These are phyloP conservation scores for Phoeniculus purpureus DNA, from an alignment of 2,797 vertebrate species.

Conservation along the genomic window DNA sequence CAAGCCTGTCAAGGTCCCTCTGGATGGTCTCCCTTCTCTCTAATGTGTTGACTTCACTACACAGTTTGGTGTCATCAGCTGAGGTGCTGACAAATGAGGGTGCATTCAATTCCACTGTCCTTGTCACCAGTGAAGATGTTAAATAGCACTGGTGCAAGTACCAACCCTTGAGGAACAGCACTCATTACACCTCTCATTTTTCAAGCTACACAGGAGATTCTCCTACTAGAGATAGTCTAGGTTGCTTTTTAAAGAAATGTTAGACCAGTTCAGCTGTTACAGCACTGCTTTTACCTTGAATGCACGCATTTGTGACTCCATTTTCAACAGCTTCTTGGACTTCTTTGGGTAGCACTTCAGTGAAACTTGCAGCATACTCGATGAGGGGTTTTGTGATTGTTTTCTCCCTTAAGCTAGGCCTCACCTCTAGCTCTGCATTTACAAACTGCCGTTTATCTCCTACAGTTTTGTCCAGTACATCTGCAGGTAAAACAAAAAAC, in stretches of 20 bases:
- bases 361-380: slow-evolving; percentile 59
- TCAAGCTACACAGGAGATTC: neutral
- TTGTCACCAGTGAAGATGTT: no score
- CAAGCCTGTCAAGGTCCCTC: no score
- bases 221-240: neutral
- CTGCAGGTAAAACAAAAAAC: slow-evolving; percentile 60
- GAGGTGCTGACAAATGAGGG: no score
- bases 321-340: slow-evolving; percentile 85
- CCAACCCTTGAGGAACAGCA: no score
- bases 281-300: slow-evolving; percentile 84
- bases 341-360: slow-evolving; percentile 76
- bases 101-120: no score
- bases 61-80: no score
- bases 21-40: no score
- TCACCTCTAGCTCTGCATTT: slow-evolving; percentile 80
- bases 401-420: slow-evolving; percentile 67
- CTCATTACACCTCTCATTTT: neutral
- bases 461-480: slow-evolving; percentile 88
- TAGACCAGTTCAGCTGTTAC: neutral
- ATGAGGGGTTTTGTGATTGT: slow-evolving; percentile 60
- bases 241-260: neutral
- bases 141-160: no score
- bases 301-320: slow-evolving; percentile 83
- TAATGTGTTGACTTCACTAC: no score
- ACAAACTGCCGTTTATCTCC: slow-evolving; percentile 88